phyloP scores from a whole-genome alignment of 2,797 vertebrate species.

The Bovichtus diacanthus region DNA sequence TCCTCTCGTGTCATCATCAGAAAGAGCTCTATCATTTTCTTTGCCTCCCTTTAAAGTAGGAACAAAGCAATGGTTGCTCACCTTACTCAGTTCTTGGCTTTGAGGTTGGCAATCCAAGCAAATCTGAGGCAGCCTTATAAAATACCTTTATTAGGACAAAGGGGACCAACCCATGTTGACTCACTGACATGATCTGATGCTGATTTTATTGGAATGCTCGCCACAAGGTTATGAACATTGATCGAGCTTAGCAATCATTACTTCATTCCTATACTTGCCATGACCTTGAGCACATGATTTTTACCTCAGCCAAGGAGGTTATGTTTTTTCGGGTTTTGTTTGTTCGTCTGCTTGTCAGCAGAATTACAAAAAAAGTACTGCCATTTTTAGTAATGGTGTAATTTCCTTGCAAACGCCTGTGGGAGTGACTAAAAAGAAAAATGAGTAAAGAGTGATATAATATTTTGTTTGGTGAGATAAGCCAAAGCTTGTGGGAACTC shows the following conservation, averaged over 20 bases:
- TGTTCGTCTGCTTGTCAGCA: too few relatives aligned
- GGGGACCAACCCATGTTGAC: neutral
- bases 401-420: neutral
- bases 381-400: neutral
- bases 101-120: neutral
- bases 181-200: neutral
- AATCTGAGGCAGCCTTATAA: neutral
- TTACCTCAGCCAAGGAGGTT: neutral
- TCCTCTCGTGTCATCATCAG: neutral
- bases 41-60: neutral
- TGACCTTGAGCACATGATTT: neutral
- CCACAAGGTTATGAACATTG: neutral
- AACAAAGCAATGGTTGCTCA: neutral
- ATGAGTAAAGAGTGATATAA: neutral
- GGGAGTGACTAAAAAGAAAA: neutral
- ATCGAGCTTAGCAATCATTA: neutral
- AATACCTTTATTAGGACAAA: neutral
- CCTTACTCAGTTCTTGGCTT: neutral
- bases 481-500: conserved; percentile 2
- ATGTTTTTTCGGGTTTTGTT: too few relatives aligned
- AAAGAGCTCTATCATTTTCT: neutral
- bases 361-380: too few relatives aligned
- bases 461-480: neutral
- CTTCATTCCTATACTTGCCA: neutral
- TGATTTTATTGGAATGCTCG: neutral